A percentile compares a stretch with the other conserved stretches of the same genome.
Evolutionary conservation across 2,888 invertebrate species (phyloP).

Genomic region (Chironomus tentans): DNA sequence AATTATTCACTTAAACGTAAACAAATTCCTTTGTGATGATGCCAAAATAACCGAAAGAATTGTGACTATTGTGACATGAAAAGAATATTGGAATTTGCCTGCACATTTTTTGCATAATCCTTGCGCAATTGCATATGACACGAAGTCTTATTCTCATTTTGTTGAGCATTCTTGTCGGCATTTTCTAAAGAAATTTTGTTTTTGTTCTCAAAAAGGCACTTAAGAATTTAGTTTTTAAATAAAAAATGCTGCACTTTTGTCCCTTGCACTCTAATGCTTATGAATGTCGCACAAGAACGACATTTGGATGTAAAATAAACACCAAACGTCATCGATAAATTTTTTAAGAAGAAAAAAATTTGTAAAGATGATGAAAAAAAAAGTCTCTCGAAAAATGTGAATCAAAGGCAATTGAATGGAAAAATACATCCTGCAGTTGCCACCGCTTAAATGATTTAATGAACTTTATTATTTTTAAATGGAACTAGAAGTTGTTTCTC

Average conservation of each 20-base stretch:
- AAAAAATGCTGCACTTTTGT: not conserved
- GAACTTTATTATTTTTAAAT: not conserved
- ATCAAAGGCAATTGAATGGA: not conserved
- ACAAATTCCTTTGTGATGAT: conserved; percentile 18
- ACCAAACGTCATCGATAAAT: conserved; percentile 26
- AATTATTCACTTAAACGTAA: conserved; percentile 26
- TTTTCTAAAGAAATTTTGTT: not conserved
- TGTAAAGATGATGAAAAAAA: not conserved
- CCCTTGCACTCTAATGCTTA: not conserved
- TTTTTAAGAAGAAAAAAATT: not conserved
- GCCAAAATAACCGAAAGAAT: conserved; percentile 8
- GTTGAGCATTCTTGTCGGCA: not conserved
- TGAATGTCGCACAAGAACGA: not conserved
- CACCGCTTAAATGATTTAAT: too few relatives aligned
- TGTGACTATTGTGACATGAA: not conserved
- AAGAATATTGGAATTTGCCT: not conserved
- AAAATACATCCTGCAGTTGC: not conserved
- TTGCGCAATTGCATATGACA: conserved; percentile 23
- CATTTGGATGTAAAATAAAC: conserved; percentile 1
- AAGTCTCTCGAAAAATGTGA: not conserved
- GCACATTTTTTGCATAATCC: conserved; percentile 17
- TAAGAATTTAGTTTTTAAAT: not conserved
- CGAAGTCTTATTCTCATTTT: conserved; percentile 11
- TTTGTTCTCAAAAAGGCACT: conserved; percentile 1
- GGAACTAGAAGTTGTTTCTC: too few relatives aligned